A percentile compares a stretch with the other conserved stretches of the same genome.
These are phyloP conservation scores for Esperia sulphurella DNA, from an alignment of 2,888 invertebrate genomes.

Conservation along the genomic window DNA sequence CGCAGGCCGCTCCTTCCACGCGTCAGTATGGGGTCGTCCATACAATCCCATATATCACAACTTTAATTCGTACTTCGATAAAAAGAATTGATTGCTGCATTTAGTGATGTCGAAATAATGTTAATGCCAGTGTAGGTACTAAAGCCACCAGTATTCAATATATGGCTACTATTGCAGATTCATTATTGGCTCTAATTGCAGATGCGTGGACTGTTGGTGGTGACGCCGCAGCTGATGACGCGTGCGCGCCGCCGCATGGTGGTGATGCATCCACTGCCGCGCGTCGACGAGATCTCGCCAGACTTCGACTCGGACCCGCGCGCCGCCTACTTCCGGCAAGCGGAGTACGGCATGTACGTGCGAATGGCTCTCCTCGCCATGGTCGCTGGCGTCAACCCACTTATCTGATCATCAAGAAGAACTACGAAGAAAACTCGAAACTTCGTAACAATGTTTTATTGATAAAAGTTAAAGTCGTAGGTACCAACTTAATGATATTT, in stretches of 20 bases:
- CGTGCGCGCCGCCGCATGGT: slow-evolving; percentile 95
- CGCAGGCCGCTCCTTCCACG: too few relatives aligned
- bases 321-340: slow-evolving; percentile 99
- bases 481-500: too few relatives aligned
- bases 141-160: not conserved
- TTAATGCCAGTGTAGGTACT: too few relatives aligned
- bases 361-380: slow-evolving; percentile 98
- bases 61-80: too few relatives aligned
- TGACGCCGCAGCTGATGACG: slow-evolving; percentile 98
- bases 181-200: too few relatives aligned
- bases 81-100: too few relatives aligned
- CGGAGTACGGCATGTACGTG: slow-evolving; percentile 98
- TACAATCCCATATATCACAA: too few relatives aligned
- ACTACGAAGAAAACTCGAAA: not conserved
- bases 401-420: slow-evolving; percentile 29
- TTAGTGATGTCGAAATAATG: too few relatives aligned
- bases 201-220: slow-evolving; percentile 92
- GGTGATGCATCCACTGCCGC: slow-evolving; percentile 97
- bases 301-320: slow-evolving; percentile 97
- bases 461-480: too few relatives aligned
- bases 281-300: slow-evolving; percentile 95
- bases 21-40: too few relatives aligned
- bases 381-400: slow-evolving; percentile 84
- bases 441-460: not conserved
- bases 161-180: too few relatives aligned